These are phyloP conservation scores for Porites cylindrica DNA, from an alignment of 92 coral and sea anemone genomes.

Conservation along the genomic window DNA sequence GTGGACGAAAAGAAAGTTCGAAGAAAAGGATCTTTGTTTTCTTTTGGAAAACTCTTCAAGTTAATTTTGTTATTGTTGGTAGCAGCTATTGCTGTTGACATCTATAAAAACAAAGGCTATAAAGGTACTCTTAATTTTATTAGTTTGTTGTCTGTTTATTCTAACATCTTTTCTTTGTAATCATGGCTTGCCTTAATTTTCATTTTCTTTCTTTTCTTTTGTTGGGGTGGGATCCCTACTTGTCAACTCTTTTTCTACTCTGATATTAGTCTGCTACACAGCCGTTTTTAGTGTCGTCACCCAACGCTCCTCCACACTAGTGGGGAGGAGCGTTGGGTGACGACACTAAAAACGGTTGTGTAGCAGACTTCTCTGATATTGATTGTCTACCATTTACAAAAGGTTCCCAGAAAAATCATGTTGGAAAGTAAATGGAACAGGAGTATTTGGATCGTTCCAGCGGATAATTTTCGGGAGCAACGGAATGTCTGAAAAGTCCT, in stretches of 20 bases:
- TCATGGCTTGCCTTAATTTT: not conserved
- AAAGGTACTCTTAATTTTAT: constrained; percentile 64
- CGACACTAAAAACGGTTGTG: too few species aligned
- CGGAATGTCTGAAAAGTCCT: too few species aligned
- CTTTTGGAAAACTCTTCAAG: constrained; percentile 74
- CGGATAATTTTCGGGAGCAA: too few species aligned
- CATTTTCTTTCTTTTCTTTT: not conserved
- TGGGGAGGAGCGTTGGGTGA: too few species aligned
- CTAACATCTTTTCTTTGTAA: not conserved
- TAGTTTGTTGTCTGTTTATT: not conserved
- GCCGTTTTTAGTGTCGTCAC: too few species aligned
- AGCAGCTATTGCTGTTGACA: constrained; percentile 73
- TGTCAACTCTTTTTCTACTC: not conserved
- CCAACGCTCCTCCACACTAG: too few species aligned
- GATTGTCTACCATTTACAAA: too few species aligned
- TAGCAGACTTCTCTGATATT: too few species aligned
- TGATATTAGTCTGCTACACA: too few species aligned
- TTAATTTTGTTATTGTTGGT: constrained; percentile 73
- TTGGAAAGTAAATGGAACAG: too few species aligned
- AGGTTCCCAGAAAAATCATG: too few species aligned
- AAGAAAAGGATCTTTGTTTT: constrained; percentile 57
- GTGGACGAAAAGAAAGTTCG: constrained; percentile 56
- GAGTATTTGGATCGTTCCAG: too few species aligned
- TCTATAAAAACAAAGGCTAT: constrained; percentile 92
- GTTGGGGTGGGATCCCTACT: not conserved